These are phyloP conservation scores for Psittacula echo DNA, from an alignment of 2,797 vertebrate species.

Conservation along the genomic window DNA sequence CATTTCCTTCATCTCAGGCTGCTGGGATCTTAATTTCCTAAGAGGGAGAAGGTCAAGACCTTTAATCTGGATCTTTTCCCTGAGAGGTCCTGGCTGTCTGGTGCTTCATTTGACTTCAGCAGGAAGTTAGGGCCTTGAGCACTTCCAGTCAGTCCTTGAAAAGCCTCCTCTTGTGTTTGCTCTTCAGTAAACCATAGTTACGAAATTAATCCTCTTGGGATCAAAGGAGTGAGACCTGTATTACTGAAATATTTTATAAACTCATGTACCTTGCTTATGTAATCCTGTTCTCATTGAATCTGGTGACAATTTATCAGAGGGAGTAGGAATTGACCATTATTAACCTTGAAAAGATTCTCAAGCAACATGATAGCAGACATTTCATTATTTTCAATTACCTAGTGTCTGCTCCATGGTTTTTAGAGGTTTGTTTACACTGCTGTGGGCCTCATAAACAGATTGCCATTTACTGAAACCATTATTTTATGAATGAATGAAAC, in stretches of 20 bases:
- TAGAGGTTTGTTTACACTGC: neutral
- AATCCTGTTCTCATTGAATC: constrained; percentile 8
- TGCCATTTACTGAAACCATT: constrained; percentile 21
- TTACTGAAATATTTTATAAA: constrained; percentile 36
- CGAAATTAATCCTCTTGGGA: constrained; percentile 14
- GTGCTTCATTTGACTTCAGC: neutral
- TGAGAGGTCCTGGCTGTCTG: neutral
- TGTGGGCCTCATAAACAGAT: constrained; percentile 1
- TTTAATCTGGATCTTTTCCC: neutral
- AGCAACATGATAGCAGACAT: neutral
- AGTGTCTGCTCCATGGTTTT: neutral
- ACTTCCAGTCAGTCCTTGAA: neutral
- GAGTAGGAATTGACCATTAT: neutral
- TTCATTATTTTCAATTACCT: constrained; percentile 6
- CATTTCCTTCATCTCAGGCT: neutral
- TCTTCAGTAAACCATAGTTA: constrained; percentile 3
- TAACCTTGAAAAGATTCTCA: neutral
- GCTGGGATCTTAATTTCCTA: constrained; percentile 15
- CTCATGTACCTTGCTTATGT: neutral
- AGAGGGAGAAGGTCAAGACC: neutral
- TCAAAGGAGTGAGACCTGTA: constrained; percentile 14
- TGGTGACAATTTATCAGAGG: neutral
- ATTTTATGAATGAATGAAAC: constrained; percentile 36
- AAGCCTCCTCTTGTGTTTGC: constrained; percentile 18
- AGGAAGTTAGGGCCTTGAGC: neutral